Evolutionary conservation across 2,113 vertebrate species (phyloP).

Genomic region (Limnothrissa miodon): DNA sequence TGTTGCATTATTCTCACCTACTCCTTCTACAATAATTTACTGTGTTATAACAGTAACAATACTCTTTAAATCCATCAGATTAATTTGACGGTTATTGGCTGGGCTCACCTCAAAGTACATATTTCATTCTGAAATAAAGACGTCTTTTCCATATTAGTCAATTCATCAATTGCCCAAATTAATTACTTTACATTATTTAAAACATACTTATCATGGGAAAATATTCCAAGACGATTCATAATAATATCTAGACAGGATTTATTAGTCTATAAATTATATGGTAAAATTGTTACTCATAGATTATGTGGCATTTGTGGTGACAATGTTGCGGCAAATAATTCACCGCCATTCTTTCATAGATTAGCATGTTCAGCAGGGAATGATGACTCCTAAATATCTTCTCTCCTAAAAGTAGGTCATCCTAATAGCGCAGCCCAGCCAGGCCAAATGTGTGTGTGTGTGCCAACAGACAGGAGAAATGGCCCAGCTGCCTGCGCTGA

Average conservation of each 20-base stretch:
- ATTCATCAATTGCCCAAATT: neutral
- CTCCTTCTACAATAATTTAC: too few relatives aligned
- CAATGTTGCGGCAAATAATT: neutral
- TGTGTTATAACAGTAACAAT: neutral
- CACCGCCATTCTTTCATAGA: neutral
- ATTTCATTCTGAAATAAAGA: neutral
- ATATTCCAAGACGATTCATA: neutral
- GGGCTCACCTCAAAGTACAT: neutral
- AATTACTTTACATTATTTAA: neutral
- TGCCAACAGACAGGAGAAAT: neutral
- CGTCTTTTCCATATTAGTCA: neutral
- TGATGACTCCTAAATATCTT: constrained; percentile 6
- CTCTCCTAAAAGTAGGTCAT: constrained; percentile 25
- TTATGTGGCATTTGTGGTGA: neutral
- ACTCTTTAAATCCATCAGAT: too few relatives aligned
- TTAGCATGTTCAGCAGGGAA: constrained; percentile 10
- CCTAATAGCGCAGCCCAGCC: constrained; percentile 15
- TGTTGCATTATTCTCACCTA: too few relatives aligned
- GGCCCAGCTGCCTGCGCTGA: constrained; percentile 12
- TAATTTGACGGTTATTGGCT: too few relatives aligned
- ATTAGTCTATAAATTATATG: neutral
- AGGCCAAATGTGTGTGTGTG: neutral
- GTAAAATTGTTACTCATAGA: neutral
- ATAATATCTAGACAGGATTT: neutral
- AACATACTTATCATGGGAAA: neutral